Evolutionary conservation across 1,140 invertebrate species (phyloP).

Genomic region (Scaptomyza graminum): DNA sequence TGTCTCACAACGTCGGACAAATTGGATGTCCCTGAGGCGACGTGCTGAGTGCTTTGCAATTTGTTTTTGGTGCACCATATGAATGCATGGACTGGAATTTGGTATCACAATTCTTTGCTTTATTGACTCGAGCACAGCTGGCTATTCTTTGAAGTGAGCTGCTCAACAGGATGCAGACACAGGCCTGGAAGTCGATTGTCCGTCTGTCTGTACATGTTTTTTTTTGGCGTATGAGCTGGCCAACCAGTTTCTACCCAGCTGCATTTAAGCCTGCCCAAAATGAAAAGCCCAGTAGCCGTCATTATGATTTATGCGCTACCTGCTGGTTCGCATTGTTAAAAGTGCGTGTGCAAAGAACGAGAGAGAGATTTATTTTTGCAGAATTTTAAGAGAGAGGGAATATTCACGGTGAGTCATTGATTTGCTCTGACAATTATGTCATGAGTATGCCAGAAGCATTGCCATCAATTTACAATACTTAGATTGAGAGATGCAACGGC

Average conservation of each 20-base stretch:
- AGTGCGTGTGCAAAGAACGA: slow-evolving; percentile 20
- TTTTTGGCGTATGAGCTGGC: neutral
- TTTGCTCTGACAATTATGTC: slow-evolving; percentile 62
- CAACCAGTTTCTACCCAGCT: slow-evolving; percentile 17
- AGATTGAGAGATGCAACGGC: slow-evolving; percentile 54
- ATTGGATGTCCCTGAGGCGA: slow-evolving; percentile 5
- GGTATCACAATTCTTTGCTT: slow-evolving; percentile 3
- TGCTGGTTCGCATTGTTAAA: slow-evolving; percentile 34
- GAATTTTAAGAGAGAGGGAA: slow-evolving; percentile 7
- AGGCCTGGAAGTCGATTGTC: slow-evolving; percentile 1
- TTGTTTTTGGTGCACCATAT: neutral
- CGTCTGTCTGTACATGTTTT: neutral
- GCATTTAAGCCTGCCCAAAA: slow-evolving; percentile 29
- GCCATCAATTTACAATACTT: slow-evolving; percentile 48
- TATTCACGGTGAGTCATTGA: slow-evolving; percentile 34
- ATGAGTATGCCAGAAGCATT: slow-evolving; percentile 28
- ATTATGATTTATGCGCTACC: slow-evolving; percentile 61
- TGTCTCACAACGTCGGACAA: neutral
- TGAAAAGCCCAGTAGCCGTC: slow-evolving; percentile 64
- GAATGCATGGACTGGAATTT: slow-evolving; percentile 24
- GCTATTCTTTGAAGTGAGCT: slow-evolving; percentile 17
- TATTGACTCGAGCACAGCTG: slow-evolving; percentile 23
- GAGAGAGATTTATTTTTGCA: no score
- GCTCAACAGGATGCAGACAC: slow-evolving; percentile 13
- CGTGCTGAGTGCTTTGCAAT: neutral